A percentile compares a stretch with the other conserved stretches of the same genome.
These are phyloP conservation scores for Eupithecia exiguata DNA, from an alignment of 2,888 invertebrate genomes.

Conservation along the genomic window DNA sequence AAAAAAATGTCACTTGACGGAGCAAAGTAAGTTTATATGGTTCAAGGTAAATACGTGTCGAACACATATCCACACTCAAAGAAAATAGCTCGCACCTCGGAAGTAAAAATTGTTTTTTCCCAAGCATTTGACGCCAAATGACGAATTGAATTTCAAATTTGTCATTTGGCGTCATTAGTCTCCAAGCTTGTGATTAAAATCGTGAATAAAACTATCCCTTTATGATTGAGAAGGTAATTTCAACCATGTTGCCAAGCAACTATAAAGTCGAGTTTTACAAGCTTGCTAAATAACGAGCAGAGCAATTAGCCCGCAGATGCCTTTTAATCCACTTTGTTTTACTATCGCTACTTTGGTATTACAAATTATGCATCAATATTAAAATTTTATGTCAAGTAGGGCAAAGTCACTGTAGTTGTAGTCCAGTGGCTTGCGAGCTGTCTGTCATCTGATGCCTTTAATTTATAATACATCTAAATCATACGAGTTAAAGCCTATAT, in stretches of 20 bases:
- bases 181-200: neutral
- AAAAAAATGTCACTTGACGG: too few species aligned
- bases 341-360: constrained; percentile 5
- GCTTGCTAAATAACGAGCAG: neutral
- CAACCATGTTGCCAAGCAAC: neutral
- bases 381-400: neutral
- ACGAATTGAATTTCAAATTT: neutral
- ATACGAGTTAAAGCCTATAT: too few species aligned
- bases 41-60: too few species aligned
- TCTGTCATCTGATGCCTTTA: too few species aligned
- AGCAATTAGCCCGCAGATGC: constrained; percentile 9
- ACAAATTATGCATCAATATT: neutral
- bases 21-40: too few species aligned
- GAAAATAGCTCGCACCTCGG: too few species aligned
- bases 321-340: constrained; percentile 2
- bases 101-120: neutral
- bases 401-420: too few species aligned
- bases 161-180: neutral
- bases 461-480: too few species aligned
- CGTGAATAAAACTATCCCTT: neutral
- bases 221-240: neutral
- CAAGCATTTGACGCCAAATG: neutral
- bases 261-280: constrained; percentile 5
- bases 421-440: too few species aligned
- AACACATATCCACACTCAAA: too few species aligned